Evolutionary conservation across 2,888 invertebrate species (phyloP), one percentile per base, ranked within the genome.

Genomic region (Griposia aprilina): DNA sequence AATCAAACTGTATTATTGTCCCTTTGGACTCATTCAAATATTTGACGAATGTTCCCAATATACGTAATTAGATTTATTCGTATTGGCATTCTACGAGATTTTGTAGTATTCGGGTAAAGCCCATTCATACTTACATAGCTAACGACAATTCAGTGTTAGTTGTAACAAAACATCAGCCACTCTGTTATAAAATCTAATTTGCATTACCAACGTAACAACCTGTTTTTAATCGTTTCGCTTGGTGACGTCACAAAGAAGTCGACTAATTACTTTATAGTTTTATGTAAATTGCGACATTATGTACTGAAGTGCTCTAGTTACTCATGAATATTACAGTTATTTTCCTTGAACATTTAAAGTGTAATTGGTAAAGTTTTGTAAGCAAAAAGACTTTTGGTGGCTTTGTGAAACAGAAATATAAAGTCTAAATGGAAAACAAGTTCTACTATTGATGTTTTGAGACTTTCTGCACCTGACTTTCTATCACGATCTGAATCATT

Each of bases 301-400:
- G 83, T 86, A 76, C 78, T 70, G 57, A 73, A 84, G 73, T 72
- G 59, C 68, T 76, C 20, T 59, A 71, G 41, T 72, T 76, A 69
- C 66, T 86, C 80, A 78, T 88, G 87, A 83, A 86, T 88, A 83
- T 86, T 74, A 85, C 55, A 79, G 76, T 83, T 78, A 89, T 84
- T 84, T 88, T 82, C 80, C 76, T 77, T 80, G 62, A 85, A 83
- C 84, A 80, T 81, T 83, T 88, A 78, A 84, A 85, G 77, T 87
- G 83, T 91, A 90, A 91, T 91, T 90, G 85, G 86, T 82, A 83
- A 91, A 91, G 89, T 91, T 91, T 79, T 76, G 76, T 81, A 78
- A 83, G 87, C 76, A 88, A 90, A 88, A 89, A 88, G 80, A 82
- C 84, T 88, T 88, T 88, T 87, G 84, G 84, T 86, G 84, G 85